Evolutionary conservation across 2,797 vertebrate genomes (phyloP), one percentile per base, ranked within the genome.

Genomic region (Botia kubotai): DNA sequence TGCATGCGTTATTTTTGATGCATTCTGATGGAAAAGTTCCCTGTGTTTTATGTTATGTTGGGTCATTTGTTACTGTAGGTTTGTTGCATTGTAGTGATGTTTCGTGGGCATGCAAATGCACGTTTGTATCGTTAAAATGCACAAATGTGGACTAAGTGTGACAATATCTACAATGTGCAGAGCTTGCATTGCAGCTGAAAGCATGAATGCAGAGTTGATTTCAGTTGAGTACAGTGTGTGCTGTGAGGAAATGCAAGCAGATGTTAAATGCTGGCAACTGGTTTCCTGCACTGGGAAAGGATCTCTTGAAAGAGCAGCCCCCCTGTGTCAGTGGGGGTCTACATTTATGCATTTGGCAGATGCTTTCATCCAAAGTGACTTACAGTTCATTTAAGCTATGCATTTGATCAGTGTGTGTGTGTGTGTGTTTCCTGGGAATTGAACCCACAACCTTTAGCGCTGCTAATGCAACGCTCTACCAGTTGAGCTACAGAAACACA

Each of bases 161-260:
- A 46, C 53, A 26, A 62, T 71, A 29, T 39, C 4, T 29, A 29
- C 29, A 29, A 29, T 29, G 29, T 29, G 29, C 29, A 29, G 29
- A 29, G 29, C n/a, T 36, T 21, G 48, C 17, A 11, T 29, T 2
- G n/a, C 26, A 55, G 72, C 58, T 43, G 46, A 65, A 79, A 66
- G 60, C 46, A n/a, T 26, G 58, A 36, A n/a, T 65, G 29, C 63
- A 66, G 63, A 3, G 17, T 17, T 65, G 63, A 53, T 65, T 72
- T 52, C 8, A 77, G 21, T 6, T 29, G 11, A 39, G 21, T 7
- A 8, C 48, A 14, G 70, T 63, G 26, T 23, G 13, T 14, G 26
- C 21, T 26, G 19, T 12, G 16, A 52, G 12, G 13, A 14, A n/a
- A 26, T 8, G 65, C 16, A 26, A 11, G 3, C 39, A 23, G 6